phyloP scores from a whole-genome alignment of 2,888 invertebrate genomes.

The Chirona hameri region DNA sequence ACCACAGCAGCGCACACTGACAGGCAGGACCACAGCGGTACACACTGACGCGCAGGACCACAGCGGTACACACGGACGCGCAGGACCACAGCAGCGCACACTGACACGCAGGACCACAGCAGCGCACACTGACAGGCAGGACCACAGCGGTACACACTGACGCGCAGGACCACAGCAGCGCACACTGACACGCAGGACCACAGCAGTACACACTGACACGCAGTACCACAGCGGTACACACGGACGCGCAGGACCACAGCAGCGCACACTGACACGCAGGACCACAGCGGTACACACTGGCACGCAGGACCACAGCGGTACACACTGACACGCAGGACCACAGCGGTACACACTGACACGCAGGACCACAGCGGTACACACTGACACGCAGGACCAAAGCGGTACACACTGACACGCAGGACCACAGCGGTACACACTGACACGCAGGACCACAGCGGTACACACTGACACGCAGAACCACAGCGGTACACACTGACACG shows the following conservation, averaged over 20 bases:
- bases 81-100: background rate
- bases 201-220: slow-evolving; percentile 47
- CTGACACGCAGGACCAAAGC: background rate
- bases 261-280: background rate
- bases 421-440: slow-evolving; percentile 44
- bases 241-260: background rate
- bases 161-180: background rate
- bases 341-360: background rate
- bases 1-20: background rate
- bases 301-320: background rate
- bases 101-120: slow-evolving; percentile 47
- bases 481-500: background rate
- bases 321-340: slow-evolving; percentile 47
- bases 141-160: background rate
- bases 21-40: background rate
- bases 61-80: background rate
- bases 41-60: background rate
- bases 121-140: background rate
- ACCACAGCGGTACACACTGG: background rate
- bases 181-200: background rate
- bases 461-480: background rate
- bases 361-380: background rate
- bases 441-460: slow-evolving; percentile 43
- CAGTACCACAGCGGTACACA: background rate
- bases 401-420: background rate